Conservation (phyloP, 2,113 vertebrate genomes). For the Prietella phreatophila region DNA sequence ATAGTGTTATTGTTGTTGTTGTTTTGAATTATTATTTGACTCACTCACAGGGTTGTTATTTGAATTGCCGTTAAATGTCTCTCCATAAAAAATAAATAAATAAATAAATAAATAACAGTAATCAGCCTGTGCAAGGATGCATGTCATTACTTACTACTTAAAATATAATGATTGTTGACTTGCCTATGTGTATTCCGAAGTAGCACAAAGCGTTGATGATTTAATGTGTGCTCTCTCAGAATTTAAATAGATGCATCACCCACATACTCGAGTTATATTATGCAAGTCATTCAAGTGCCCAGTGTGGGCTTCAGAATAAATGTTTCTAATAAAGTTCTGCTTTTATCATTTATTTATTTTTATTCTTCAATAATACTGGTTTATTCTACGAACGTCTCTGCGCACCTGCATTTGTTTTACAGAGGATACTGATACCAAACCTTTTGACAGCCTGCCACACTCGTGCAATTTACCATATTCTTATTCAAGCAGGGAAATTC, state of each 20-base stretch:
- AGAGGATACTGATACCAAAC: conserved; percentile 14
- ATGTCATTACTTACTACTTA: conserved; percentile 6
- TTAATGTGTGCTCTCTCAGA: conserved; percentile 42
- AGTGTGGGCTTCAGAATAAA: conserved; percentile 38
- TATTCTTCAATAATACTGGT: conserved; percentile 7
- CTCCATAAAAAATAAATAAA: not conserved
- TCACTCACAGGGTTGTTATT: not conserved
- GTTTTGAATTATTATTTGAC: not conserved
- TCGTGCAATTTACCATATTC: not conserved
- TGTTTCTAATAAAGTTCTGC: conserved; percentile 29
- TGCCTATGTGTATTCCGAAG: not conserved
- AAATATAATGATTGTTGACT: conserved; percentile 21
- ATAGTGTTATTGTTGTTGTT: not conserved
- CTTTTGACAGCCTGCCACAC: conserved; percentile 11
- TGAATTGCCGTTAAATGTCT: not conserved
- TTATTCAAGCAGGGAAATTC: conserved; percentile 8
- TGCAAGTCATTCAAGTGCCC: conserved; percentile 57
- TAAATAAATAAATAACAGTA: too few relatives aligned
- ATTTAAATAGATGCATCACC: conserved; percentile 57
- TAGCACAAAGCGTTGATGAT: not conserved
- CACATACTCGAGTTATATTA: conserved; percentile 59
- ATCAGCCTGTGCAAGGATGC: not conserved
- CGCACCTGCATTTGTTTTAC: conserved; percentile 15
- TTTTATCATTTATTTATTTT: not conserved
- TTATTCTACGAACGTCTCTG: conserved; percentile 27